phyloP scores from a whole-genome alignment of 2,888 invertebrate species.

The Apeira syringaria region DNA sequence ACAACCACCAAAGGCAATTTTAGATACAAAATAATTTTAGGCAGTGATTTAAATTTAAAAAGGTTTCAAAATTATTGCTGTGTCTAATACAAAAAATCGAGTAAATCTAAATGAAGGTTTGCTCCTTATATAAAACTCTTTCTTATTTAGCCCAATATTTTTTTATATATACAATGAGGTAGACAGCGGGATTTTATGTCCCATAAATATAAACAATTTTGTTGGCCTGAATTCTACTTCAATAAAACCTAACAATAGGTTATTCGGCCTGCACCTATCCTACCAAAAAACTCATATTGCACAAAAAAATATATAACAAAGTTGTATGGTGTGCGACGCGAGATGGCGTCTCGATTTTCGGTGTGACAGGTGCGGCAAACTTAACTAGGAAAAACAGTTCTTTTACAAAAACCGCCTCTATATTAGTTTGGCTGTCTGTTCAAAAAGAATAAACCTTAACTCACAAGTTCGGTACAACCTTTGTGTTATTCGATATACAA shows the following conservation, averaged over 20 bases:
- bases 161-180: constrained; percentile 79
- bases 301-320: constrained; percentile 2
- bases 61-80: constrained; percentile 65
- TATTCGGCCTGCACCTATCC: constrained; percentile 12
- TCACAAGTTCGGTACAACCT: constrained; percentile 31
- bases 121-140: constrained; percentile 49
- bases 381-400: constrained; percentile 17
- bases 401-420: constrained; percentile 23
- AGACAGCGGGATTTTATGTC: constrained; percentile 62
- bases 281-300: constrained; percentile 2
- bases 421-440: constrained; percentile 23
- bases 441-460: constrained; percentile 22
- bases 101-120: constrained; percentile 52
- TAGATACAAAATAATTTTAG: constrained; percentile 36
- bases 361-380: constrained; percentile 16
- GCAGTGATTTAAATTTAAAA: constrained; percentile 37
- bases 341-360: constrained; percentile 23
- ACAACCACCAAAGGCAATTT: constrained; percentile 42
- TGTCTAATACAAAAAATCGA: constrained; percentile 48
- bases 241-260: constrained; percentile 24
- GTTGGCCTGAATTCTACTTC: constrained; percentile 56
- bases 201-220: constrained; percentile 62
- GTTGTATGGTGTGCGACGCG: constrained; percentile 7
- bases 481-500: constrained; percentile 28
- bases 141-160: constrained; percentile 73